These are phyloP conservation scores for Unio pictorum DNA, from an alignment of 2,888 invertebrate genomes.

Conservation along the genomic window DNA sequence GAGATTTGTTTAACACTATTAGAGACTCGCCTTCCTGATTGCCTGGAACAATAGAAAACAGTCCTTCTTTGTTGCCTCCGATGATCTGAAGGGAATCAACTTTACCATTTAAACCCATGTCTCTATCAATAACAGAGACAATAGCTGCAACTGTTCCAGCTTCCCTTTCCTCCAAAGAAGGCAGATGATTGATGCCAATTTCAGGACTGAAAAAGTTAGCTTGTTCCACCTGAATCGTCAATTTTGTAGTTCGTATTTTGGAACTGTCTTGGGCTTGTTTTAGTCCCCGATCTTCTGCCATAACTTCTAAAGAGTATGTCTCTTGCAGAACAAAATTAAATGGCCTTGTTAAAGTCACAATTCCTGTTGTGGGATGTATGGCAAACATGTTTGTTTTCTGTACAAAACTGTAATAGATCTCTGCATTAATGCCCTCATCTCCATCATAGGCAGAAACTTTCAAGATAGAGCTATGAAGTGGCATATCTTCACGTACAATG, in stretches of 20 bases:
- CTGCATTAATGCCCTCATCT: slow-evolving; percentile 94
- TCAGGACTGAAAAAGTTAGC: slow-evolving; percentile 91
- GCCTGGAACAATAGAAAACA: slow-evolving; percentile 80
- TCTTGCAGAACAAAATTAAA: slow-evolving; percentile 80
- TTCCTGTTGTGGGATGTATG: slow-evolving; percentile 93
- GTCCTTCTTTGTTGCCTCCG: slow-evolving; percentile 91
- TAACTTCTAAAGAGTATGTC: slow-evolving; percentile 83
- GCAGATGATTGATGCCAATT: slow-evolving; percentile 82
- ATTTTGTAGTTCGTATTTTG: slow-evolving; percentile 74
- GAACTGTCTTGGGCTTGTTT: slow-evolving; percentile 20
- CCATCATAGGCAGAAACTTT: slow-evolving; percentile 89
- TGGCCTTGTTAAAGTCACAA: slow-evolving; percentile 86
- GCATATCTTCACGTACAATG: slow-evolving; percentile 89
- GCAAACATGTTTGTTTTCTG: slow-evolving; percentile 83
- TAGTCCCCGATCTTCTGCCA: slow-evolving; percentile 89
- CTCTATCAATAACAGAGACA: slow-evolving; percentile 86
- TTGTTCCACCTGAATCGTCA: slow-evolving; percentile 80
- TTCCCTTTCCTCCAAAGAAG: slow-evolving; percentile 84
- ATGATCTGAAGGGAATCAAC: slow-evolving; percentile 79
- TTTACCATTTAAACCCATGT: slow-evolving; percentile 87
- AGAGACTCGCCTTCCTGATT: slow-evolving; percentile 74
- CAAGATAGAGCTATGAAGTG: slow-evolving; percentile 85
- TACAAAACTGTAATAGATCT: slow-evolving; percentile 94
- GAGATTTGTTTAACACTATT: slow-evolving; percentile 83
- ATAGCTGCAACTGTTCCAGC: slow-evolving; percentile 88